These are phyloP conservation scores for Mythimna loreyi DNA, from an alignment of 2,888 invertebrate genomes.

Conservation along the genomic window DNA sequence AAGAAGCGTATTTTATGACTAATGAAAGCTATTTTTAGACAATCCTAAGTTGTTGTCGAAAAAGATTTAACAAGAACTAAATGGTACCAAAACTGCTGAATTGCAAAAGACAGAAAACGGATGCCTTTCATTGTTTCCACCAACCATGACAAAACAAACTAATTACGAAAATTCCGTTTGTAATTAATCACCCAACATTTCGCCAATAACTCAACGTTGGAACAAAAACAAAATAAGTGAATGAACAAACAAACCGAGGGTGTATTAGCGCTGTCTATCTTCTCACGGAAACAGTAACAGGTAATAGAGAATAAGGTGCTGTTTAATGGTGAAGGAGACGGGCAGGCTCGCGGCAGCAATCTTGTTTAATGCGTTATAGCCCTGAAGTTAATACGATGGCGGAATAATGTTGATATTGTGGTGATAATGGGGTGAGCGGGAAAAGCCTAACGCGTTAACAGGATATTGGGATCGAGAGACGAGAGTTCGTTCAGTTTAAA, in stretches of 20 bases:
- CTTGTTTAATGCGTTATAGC: slow-evolving; percentile 55
- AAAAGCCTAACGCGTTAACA: neutral
- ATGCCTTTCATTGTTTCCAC: slow-evolving; percentile 12
- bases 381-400: slow-evolving; percentile 51
- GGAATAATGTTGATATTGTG: slow-evolving; percentile 48
- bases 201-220: slow-evolving; percentile 44
- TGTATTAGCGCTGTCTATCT: slow-evolving; percentile 61
- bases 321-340: slow-evolving; percentile 51
- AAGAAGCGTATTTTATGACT: neutral
- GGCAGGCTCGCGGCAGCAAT: slow-evolving; percentile 34
- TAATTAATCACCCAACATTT: slow-evolving; percentile 50
- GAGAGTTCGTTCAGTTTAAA: slow-evolving; percentile 7
- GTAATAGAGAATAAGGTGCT: slow-evolving; percentile 54
- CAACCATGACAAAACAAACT: slow-evolving; percentile 44
- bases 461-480: neutral
- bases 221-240: slow-evolving; percentile 58
- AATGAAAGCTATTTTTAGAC: neutral
- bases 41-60: neutral
- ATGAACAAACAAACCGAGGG: slow-evolving; percentile 55
- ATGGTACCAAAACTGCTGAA: neutral
- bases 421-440: slow-evolving; percentile 28
- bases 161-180: slow-evolving; percentile 49
- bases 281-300: slow-evolving; percentile 54
- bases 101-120: neutral
- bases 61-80: neutral